Conservation (phyloP, 2,888 invertebrate species). For the Hydroisotoma schaefferi region DNA sequence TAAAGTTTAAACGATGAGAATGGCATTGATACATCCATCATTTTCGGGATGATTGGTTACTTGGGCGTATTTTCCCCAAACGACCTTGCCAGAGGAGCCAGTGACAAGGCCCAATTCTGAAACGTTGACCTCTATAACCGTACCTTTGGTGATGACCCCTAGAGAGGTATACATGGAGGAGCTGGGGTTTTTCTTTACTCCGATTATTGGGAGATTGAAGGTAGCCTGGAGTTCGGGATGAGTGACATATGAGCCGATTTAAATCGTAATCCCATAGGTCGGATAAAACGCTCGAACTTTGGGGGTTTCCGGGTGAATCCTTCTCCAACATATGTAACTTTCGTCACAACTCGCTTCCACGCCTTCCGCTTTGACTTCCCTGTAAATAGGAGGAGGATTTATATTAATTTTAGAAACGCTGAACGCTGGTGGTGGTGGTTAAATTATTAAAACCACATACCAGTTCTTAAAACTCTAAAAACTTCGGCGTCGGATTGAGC, state of each 20-base stretch:
- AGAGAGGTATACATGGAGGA: slow-evolving; percentile 94
- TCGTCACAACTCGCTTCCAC: slow-evolving; percentile 99
- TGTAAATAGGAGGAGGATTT: too few species aligned
- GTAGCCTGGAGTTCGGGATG: slow-evolving; percentile 99
- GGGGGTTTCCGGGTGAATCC: slow-evolving; percentile 98
- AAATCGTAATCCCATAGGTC: slow-evolving; percentile 94
- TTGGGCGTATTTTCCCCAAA: slow-evolving; percentile 99
- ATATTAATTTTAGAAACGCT: too few species aligned
- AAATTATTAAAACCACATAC: too few species aligned
- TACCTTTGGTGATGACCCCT: slow-evolving; percentile 98
- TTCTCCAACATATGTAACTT: slow-evolving; percentile 96
- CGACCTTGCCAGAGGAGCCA: slow-evolving; percentile 96
- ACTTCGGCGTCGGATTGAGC: slow-evolving; percentile 97
- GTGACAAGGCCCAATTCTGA: slow-evolving; percentile 98
- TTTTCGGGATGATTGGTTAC: slow-evolving; percentile 99
- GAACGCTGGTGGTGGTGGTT: too few species aligned
- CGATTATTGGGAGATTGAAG: slow-evolving; percentile 93
- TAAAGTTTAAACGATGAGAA: slow-evolving; percentile 77
- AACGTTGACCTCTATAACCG: slow-evolving; percentile 95
- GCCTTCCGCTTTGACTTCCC: slow-evolving; percentile 92
- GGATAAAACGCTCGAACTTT: slow-evolving; percentile 96
- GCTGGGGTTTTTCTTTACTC: slow-evolving; percentile 98
- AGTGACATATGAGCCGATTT: slow-evolving; percentile 98
- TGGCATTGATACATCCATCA: slow-evolving; percentile 99
- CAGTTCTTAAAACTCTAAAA: slow-evolving; percentile 82